Evolutionary conservation across 2,797 vertebrate genomes (phyloP), one percentile per base, ranked within the genome.

Genomic region (Percopsis omiscomaycus): DNA sequence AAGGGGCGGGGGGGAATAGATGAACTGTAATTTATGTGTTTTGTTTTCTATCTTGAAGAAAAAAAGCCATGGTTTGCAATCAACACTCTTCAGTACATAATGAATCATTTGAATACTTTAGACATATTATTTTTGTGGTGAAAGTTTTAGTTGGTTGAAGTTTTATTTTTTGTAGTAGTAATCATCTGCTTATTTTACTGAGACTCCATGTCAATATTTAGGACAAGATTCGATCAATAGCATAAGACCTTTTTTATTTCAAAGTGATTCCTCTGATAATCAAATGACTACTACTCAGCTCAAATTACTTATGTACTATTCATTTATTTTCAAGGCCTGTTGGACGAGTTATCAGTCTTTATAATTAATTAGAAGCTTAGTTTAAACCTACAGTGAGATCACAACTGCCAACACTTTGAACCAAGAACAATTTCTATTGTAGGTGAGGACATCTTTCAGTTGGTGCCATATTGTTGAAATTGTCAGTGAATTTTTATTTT

Each of bases 41-140:
- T 59, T 56, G 75, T 86, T 89, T 88, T 79, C 54, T 84, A 85
- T 88, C 81, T 84, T 74, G 49, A 85, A 78, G 37, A 84, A 89
- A 91, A 94, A 92, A 95, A 96, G 94, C 94, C 94, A 95, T 96
- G 91, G 91, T 93, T 94, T 94, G 91, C 92, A 92, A 93, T 89
- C 89, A 89, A 90, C 87, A 90, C 91, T 67, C 87, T 88, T 84
- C 86, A 82, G 85, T 91, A 92, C 85, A 81, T 79, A 81, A 66
- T 54, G 73, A 79, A 74, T 82, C 49, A 80, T 81, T 80, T 83
- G 65, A 85, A 79, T 87, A 64, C 68, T 87, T 89, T 85, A 73
- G 69, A 73, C 74, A 85, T 78, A 83, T 86, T 83, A 22, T 90
- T 87, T 88, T 88, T 88, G 86, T 89, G 89, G 86, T 91, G 86